A percentile compares a stretch with the other conserved stretches of the same genome.
Conservation (phyloP, 2,113 vertebrate species). For the Ptilorrhoa leucosticta region DNA sequence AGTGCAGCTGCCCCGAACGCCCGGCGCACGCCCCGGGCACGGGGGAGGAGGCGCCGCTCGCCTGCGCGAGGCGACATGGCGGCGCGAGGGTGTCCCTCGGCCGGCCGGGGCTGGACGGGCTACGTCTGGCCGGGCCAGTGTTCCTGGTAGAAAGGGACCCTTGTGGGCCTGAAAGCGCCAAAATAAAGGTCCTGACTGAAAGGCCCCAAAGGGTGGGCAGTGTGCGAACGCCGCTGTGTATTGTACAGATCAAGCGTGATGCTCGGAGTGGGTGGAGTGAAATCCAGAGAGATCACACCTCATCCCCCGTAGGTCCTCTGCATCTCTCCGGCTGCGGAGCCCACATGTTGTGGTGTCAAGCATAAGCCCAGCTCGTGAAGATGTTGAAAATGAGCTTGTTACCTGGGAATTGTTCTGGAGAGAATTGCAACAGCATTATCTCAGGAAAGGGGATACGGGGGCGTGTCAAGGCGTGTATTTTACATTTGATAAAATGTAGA, state of each 20-base stretch:
- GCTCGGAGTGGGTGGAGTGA: neutral
- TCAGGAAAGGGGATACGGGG: neutral
- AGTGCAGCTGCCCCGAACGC: neutral
- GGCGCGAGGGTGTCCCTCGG: neutral
- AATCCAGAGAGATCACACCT: neutral
- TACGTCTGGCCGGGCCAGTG: rapidly evolving
- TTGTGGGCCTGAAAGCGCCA: rapidly evolving
- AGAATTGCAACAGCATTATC: neutral
- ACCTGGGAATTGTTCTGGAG: neutral
- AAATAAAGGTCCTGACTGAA: rapidly evolving
- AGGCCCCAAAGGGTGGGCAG: rapidly evolving
- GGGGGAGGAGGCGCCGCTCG: neutral
- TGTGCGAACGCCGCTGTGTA: rapidly evolving
- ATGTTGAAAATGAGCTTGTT: neutral
- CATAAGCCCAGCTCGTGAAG: neutral
- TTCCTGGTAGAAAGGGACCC: rapidly evolving
- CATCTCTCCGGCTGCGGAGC: neutral
- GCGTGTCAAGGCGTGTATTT: rapidly evolving
- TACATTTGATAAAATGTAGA: neutral
- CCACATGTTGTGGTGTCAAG: rapidly evolving
- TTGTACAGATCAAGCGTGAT: rapidly evolving
- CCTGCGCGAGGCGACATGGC: neutral
- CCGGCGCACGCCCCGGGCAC: neutral
- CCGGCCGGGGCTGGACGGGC: neutral
- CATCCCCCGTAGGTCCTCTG: rapidly evolving